Base-by-base conservation (phyloP, 2,113 vertebrate species). In the Mugil cephalus region DNA sequence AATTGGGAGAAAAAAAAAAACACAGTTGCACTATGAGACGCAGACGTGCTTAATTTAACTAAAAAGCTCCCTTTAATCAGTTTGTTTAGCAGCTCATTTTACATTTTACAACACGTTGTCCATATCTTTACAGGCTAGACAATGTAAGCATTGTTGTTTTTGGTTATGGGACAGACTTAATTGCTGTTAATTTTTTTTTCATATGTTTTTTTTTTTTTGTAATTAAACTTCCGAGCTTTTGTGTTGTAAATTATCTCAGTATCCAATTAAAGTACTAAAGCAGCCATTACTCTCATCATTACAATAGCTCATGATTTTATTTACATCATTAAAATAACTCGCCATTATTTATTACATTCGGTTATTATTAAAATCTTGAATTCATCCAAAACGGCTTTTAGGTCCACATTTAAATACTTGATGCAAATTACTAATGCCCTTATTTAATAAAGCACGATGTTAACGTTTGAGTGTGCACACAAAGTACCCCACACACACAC, bases 1-100 rank as follows among this genome's bases (percentile, higher is more conserved):
- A 38, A 70, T 58, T 74, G 52, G 48, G 19, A 17, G 61, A 48
- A 81, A 52, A 14, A 10, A 4, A 65, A 48, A 81, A 52, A 14
- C 12, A 4, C 10, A 56, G 4, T 64, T 19, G 10, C n/a, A 75
- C 42, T 64, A 77, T 43, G 45, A 8, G 24, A 30, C 24, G 24
- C 24, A 30, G 24, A 52, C 10, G 53, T 11, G 1, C 38, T 63
- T 50, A 56, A 71, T 60, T 66, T n/a, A 43, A 66, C 35, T 38
- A 7, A 45, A n/a, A 69, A 53, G 43, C 58, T 17, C 1, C 18
- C 43, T 56, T 19, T 17, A 61, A 51, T 67, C 30, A 59, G 17
- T 74, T 39, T 69, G 43, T 35, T 10, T n/a, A 48, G 46, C 30
- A 45, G 43, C 36, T 50, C 38, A 7, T 17, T 21, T 30, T 30